These are phyloP conservation scores for Drosophila kurseongensis DNA, from an alignment of 1,140 invertebrate genomes.

Conservation along the genomic window DNA sequence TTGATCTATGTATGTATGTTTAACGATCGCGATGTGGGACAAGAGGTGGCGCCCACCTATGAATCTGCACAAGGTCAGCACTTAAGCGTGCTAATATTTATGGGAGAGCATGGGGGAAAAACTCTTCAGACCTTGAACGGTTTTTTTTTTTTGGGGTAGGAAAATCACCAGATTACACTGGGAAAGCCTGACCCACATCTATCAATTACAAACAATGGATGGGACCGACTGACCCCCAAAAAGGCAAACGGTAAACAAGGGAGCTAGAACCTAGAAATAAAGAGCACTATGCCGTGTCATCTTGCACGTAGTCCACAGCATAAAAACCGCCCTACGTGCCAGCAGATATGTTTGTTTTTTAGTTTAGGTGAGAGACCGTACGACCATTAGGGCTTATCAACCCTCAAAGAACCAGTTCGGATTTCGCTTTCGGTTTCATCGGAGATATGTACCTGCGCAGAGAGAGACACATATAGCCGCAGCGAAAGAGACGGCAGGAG, in stretches of 20 bases:
- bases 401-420: conserved; percentile 52
- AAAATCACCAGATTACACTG: no score
- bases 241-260: conserved; percentile 41
- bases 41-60: conserved; percentile 15
- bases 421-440: conserved; percentile 50
- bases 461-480: background rate
- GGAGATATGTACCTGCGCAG: conserved; percentile 73
- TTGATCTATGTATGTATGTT: conserved; percentile 47
- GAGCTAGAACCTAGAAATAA: conserved; percentile 7
- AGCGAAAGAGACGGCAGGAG: conserved; percentile 10
- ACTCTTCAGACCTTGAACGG: conserved; percentile 16
- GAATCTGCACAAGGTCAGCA: conserved; percentile 33
- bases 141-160: background rate
- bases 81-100: conserved; percentile 46
- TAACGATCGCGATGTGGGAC: conserved; percentile 28
- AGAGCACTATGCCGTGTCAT: conserved; percentile 64
- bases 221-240: conserved; percentile 58
- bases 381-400: conserved; percentile 56
- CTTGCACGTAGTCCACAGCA: conserved; percentile 68
- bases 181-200: conserved; percentile 36
- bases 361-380: conserved; percentile 6
- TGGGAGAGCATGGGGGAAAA: conserved; percentile 7
- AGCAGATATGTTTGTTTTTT: conserved; percentile 7
- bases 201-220: conserved; percentile 18
- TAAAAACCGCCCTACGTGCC: conserved; percentile 64